Conservation (phyloP, 2,113 vertebrate species). For the Lepidothrix coronata region DNA sequence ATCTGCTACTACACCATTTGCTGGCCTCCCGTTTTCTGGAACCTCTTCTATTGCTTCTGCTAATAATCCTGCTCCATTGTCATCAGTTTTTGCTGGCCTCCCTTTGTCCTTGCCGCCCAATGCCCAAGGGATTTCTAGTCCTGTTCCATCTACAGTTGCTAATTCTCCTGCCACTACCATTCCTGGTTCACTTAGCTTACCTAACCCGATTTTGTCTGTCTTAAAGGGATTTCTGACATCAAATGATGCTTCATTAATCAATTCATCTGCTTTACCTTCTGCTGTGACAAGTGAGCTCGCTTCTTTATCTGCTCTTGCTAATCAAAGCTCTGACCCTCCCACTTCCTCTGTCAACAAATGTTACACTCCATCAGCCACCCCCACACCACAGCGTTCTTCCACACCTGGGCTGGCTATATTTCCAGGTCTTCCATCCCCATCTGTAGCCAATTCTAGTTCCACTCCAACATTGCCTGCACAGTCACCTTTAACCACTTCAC, state of each 20-base stretch:
- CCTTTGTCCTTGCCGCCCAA: constrained; percentile 74
- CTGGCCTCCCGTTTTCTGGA: constrained; percentile 77
- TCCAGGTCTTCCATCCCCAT: constrained; percentile 70
- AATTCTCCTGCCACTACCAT: constrained; percentile 71
- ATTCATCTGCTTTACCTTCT: constrained; percentile 68
- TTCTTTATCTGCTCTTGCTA: constrained; percentile 76
- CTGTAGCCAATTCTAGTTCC: constrained; percentile 49
- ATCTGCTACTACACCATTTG: constrained; percentile 75
- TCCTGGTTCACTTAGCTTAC: constrained; percentile 73
- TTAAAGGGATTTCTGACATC: constrained; percentile 83
- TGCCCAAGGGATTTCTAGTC: constrained; percentile 69
- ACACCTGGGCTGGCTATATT: constrained; percentile 77
- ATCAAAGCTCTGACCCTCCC: constrained; percentile 62
- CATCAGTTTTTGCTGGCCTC: constrained; percentile 78
- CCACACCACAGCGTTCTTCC: constrained; percentile 76
- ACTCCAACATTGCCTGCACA: constrained; percentile 57
- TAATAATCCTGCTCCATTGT: constrained; percentile 76
- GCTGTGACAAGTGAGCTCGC: constrained; percentile 75
- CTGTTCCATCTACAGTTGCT: constrained; percentile 64
- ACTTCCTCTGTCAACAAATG: constrained; percentile 81
- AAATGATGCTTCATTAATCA: constrained; percentile 75
- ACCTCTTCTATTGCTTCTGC: constrained; percentile 69
- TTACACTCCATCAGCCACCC: constrained; percentile 81
- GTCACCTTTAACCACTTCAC: constrained; percentile 66
- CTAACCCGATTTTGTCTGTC: constrained; percentile 78